Percentiles rank a stretch among this genome's conserved stretches.
phyloP scores from a whole-genome alignment of 2,797 vertebrate genomes.

The Pagetopsis macropterus region DNA sequence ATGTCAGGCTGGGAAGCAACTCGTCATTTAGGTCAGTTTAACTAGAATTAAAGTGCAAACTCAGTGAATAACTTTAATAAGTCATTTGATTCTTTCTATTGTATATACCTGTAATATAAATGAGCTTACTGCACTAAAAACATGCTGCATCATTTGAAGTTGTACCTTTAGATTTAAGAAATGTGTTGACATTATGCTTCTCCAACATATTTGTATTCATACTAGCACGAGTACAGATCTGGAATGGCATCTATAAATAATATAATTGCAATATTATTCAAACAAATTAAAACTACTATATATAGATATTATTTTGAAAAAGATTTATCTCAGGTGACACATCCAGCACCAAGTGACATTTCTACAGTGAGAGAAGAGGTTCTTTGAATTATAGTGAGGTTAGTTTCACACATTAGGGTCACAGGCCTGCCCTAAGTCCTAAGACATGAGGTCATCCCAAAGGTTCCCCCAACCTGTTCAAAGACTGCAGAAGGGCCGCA shows the following conservation, averaged over 20 bases:
- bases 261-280: neutral
- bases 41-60: too few relatives aligned
- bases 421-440: conserved; percentile 31
- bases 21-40: too few relatives aligned
- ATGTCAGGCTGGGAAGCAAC: too few relatives aligned
- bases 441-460: conserved; percentile 52
- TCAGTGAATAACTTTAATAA: too few relatives aligned
- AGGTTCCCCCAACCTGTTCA: conserved; percentile 66
- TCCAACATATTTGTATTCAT: neutral
- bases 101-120: too few relatives aligned
- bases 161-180: too few relatives aligned
- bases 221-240: neutral
- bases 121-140: neutral
- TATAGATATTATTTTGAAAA: conserved; percentile 6
- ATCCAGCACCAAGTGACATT: conserved; percentile 30
- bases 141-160: too few relatives aligned
- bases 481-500: conserved; percentile 59
- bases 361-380: conserved; percentile 9
- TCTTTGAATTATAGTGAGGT: conserved; percentile 48
- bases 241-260: neutral
- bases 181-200: neutral
- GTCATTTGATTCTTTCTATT: too few relatives aligned
- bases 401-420: conserved; percentile 62
- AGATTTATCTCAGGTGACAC: conserved; percentile 3
- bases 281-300: neutral